Evolutionary conservation across 1,140 invertebrate genomes (phyloP).

Genomic region (Nephotettix cincticeps): DNA sequence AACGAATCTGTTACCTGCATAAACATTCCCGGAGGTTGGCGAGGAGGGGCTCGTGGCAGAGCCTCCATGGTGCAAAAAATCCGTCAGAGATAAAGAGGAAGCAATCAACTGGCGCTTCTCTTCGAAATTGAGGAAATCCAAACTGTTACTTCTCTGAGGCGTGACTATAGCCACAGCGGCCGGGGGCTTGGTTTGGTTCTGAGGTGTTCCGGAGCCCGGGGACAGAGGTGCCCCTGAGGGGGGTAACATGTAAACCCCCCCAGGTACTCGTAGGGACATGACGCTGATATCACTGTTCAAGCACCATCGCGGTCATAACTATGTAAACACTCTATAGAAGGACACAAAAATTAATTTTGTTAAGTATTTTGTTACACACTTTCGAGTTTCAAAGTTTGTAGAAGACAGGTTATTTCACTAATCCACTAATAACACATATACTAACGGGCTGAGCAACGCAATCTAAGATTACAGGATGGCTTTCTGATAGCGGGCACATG

Average conservation of each 20-base stretch:
- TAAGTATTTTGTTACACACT: no score
- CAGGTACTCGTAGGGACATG: constrained; percentile 34
- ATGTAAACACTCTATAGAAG: no score
- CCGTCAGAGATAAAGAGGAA: constrained; percentile 79
- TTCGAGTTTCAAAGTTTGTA: no score
- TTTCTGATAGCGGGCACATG: constrained; percentile 7
- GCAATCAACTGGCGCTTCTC: constrained; percentile 87
- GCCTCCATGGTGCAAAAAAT: constrained; percentile 70
- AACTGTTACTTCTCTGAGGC: constrained; percentile 75
- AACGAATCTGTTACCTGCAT: constrained; percentile 27
- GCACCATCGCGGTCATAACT: no score
- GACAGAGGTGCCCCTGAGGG: constrained; percentile 16
- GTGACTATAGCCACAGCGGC: constrained; percentile 50
- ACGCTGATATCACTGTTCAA: neutral
- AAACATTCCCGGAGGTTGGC: constrained; percentile 40
- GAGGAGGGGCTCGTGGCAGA: constrained; percentile 42
- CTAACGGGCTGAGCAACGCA: neutral
- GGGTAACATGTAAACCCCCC: constrained; percentile 29
- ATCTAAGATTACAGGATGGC: constrained; percentile 1
- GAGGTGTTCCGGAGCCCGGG: neutral
- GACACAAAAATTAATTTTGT: no score
- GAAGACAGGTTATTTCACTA: no score
- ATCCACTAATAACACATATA: no score
- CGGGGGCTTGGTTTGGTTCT: constrained; percentile 26
- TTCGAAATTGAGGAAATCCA: constrained; percentile 88